A percentile compares a stretch with the other conserved stretches of the same genome.
Evolutionary conservation across 2,797 vertebrate genomes (phyloP).

Genomic region (Stomatorhinus walkeri): DNA sequence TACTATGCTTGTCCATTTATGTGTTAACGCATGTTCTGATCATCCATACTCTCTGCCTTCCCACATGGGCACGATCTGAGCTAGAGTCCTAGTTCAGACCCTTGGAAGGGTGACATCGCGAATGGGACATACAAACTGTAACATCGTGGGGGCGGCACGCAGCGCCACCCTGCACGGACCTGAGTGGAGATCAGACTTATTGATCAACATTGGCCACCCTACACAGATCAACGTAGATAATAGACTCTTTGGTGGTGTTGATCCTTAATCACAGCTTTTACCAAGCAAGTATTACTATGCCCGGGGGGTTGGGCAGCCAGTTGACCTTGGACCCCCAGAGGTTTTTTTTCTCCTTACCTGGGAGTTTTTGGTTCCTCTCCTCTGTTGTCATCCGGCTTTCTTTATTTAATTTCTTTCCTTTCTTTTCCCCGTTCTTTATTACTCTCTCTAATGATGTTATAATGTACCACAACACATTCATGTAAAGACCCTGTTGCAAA

Average conservation of each 20-base stretch:
- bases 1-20: not conserved
- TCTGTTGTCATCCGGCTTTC: not conserved
- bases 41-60: not conserved
- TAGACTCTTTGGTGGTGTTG: not conserved
- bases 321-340: not conserved
- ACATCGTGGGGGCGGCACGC: not conserved
- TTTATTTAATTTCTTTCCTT: not conserved
- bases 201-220: not conserved
- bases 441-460: not conserved
- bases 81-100: not conserved
- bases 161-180: not conserved
- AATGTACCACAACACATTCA: not conserved
- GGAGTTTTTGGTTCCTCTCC: no score
- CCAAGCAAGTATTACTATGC: not conserved
- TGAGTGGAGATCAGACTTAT: not conserved
- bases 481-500: not conserved
- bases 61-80: not conserved
- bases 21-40: not conserved
- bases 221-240: not conserved
- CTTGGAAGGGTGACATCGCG: not conserved
- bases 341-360: no score
- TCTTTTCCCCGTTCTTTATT: not conserved
- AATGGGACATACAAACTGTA: not conserved
- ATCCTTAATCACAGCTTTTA: not conserved
- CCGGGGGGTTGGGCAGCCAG: not conserved